Percentiles rank a stretch among this genome's conserved stretches.
Evolutionary conservation across 2,113 vertebrate genomes (phyloP).

Genomic region (Calyptomena viridis): DNA sequence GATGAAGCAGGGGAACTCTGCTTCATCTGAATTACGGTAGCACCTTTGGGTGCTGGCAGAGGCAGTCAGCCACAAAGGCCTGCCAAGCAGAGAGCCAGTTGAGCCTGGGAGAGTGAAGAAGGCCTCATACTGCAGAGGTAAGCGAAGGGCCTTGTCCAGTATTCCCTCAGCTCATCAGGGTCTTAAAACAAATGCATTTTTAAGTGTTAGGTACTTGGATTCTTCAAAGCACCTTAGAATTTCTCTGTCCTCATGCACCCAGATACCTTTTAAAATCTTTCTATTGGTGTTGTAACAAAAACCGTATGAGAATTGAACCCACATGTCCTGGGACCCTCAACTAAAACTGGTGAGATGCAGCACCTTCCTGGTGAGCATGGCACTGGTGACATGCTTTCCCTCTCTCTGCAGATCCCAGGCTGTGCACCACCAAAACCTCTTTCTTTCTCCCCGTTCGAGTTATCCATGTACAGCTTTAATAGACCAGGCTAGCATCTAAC

Average conservation of each 20-base stretch:
- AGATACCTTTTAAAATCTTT: neutral
- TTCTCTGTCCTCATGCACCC: neutral
- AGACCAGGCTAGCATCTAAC: neutral
- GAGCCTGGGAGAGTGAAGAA: neutral
- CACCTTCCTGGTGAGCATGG: neutral
- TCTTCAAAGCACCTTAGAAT: neutral
- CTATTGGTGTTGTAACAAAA: neutral
- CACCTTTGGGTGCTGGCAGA: neutral
- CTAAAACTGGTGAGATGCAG: neutral
- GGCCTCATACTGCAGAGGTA: neutral
- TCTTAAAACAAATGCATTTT: neutral
- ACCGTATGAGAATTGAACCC: neutral
- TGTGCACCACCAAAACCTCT: no score
- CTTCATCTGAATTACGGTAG: neutral
- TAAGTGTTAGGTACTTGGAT: neutral
- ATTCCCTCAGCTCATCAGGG: neutral
- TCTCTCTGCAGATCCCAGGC: neutral
- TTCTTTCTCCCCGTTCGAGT: neutral
- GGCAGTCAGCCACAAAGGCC: neutral
- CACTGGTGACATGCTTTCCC: no score
- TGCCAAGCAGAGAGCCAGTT: neutral
- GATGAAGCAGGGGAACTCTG: neutral
- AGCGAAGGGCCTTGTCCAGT: neutral
- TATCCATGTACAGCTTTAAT: accelerated
- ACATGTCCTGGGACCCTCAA: neutral